These are phyloP conservation scores for Apodemia duryi DNA, from an alignment of 2,888 invertebrate species.

Conservation along the genomic window DNA sequence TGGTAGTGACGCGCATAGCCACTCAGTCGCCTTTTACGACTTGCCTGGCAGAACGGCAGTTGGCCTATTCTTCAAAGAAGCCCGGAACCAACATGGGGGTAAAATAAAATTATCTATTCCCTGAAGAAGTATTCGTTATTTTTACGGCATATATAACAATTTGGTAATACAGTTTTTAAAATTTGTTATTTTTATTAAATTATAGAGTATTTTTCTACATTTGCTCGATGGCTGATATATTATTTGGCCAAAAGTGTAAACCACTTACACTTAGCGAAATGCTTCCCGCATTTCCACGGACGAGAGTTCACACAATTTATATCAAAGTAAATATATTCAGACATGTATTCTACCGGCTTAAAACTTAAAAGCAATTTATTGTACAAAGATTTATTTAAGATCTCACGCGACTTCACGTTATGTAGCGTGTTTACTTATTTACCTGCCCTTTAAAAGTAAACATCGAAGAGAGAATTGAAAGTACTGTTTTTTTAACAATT, in stretches of 20 bases:
- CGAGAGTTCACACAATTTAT: not conserved
- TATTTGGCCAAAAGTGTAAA: not conserved
- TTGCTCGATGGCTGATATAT: not conserved
- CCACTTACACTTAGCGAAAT: not conserved
- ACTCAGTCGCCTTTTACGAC: too few species aligned
- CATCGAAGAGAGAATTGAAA: not conserved
- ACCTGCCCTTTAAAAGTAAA: not conserved
- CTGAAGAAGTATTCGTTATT: too few species aligned
- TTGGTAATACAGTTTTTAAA: too few species aligned
- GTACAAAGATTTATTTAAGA: conserved; percentile 12
- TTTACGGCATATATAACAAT: too few species aligned
- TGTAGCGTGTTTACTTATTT: not conserved
- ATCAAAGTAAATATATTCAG: not conserved
- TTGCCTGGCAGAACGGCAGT: too few species aligned
- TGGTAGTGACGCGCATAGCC: too few species aligned
- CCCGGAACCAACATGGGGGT: too few species aligned
- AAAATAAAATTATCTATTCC: too few species aligned
- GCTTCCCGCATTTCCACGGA: not conserved
- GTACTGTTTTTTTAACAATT: not conserved
- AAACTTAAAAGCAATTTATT: conserved; percentile 8
- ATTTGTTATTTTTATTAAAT: too few species aligned
- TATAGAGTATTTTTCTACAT: not conserved
- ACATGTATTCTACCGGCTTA: not conserved
- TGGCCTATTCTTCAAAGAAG: too few species aligned
- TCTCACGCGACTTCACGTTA: not conserved